phyloP scores from a whole-genome alignment of 2,888 invertebrate species.

The Diarsia mendica region DNA sequence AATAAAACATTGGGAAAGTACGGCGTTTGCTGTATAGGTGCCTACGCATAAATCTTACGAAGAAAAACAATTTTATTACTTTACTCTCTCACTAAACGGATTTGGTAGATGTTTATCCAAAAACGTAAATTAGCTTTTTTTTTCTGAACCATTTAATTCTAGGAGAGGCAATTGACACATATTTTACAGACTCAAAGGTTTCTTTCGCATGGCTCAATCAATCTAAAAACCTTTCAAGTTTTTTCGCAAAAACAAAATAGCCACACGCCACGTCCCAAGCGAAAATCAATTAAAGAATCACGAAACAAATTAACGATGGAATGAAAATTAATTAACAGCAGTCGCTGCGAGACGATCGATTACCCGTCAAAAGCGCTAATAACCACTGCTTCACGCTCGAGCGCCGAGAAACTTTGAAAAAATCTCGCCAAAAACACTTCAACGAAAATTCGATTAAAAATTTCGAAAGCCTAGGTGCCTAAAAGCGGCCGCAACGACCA shows the following conservation, averaged over 20 bases:
- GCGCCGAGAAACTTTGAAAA: constrained; percentile 32
- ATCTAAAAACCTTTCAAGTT: neutral
- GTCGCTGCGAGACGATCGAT: constrained; percentile 8
- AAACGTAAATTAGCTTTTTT: constrained; percentile 18
- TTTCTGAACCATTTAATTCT: neutral
- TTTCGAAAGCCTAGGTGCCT: constrained; percentile 33
- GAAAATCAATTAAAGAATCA: constrained; percentile 2
- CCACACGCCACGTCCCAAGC: neutral
- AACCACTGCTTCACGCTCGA: neutral
- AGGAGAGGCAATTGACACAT: neutral
- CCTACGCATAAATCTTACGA: constrained; percentile 43
- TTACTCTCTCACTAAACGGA: constrained; percentile 37
- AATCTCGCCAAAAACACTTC: constrained; percentile 22
- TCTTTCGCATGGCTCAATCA: neutral
- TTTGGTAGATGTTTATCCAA: constrained; percentile 37
- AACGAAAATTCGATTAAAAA: constrained; percentile 44
- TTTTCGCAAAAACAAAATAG: neutral
- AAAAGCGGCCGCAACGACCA: constrained; percentile 25
- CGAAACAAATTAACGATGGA: constrained; percentile 17
- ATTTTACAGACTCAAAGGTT: neutral
- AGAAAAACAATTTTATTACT: constrained; percentile 55
- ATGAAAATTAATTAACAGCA: constrained; percentile 37
- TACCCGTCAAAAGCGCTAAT: constrained; percentile 21
- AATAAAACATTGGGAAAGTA: constrained; percentile 52
- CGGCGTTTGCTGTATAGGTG: constrained; percentile 29